Evolutionary conservation across 2,797 vertebrate genomes (phyloP).

Genomic region (Enteromius radiatus): DNA sequence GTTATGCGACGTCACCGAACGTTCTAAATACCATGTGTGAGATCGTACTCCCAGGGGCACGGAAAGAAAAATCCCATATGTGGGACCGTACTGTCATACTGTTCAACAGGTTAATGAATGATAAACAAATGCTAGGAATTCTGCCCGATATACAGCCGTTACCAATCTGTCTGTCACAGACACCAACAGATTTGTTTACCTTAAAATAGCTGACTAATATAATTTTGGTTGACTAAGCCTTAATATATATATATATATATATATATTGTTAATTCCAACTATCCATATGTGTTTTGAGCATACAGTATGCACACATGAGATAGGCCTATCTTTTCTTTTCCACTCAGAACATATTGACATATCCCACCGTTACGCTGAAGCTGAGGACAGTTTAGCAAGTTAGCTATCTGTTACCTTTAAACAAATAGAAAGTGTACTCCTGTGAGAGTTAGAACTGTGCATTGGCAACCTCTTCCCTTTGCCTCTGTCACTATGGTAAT

Average conservation of each 20-base stretch:
- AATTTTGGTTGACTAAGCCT: not conserved
- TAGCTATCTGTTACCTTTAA: not conserved
- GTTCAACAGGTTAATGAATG: too few relatives aligned
- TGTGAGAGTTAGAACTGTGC: not conserved
- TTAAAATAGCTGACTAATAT: not conserved
- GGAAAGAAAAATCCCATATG: too few relatives aligned
- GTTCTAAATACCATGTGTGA: too few relatives aligned
- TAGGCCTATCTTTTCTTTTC: not conserved
- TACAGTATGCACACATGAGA: not conserved
- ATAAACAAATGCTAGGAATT: not conserved
- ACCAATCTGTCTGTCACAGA: too few relatives aligned
- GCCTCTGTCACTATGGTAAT: conserved; percentile 33
- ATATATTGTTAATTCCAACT: too few relatives aligned
- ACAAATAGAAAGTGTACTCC: conserved; percentile 8
- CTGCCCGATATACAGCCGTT: too few relatives aligned
- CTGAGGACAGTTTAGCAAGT: not conserved
- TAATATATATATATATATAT: too few relatives aligned
- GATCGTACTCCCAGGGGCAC: too few relatives aligned
- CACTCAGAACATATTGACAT: not conserved
- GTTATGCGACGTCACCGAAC: too few relatives aligned
- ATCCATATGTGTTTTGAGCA: not conserved
- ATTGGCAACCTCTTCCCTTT: conserved; percentile 16
- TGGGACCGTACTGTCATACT: too few relatives aligned
- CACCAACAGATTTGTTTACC: not conserved
- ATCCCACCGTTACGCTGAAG: not conserved